Conservation (phyloP, 2,797 vertebrate species). For the Sphenopsis melanotis region DNA sequence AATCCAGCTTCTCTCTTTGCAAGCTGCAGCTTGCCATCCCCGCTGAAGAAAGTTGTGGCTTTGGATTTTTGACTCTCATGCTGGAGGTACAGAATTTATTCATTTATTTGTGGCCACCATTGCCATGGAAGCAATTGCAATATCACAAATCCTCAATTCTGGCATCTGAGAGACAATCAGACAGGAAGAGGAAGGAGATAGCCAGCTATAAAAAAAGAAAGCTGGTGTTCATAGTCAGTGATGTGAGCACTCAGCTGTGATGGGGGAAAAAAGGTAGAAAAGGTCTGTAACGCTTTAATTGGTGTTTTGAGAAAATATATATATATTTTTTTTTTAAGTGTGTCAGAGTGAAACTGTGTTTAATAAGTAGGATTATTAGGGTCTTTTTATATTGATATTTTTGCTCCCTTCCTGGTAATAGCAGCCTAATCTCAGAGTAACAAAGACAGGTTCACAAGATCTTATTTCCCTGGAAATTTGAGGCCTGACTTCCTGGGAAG, state of each 20-base stretch:
- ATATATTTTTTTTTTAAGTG: neutral
- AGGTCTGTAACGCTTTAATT: neutral
- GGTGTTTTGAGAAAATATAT: conserved; percentile 1
- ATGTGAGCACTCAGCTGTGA: neutral
- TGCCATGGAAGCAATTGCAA: neutral
- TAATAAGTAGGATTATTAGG: neutral
- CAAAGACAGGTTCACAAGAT: neutral
- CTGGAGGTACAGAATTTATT: neutral
- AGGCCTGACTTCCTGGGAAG: neutral
- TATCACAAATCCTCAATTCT: neutral
- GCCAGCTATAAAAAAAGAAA: neutral
- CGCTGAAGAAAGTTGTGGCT: rapidly evolving
- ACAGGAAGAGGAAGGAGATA: neutral
- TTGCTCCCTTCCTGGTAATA: neutral
- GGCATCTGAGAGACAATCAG: neutral
- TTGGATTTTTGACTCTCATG: neutral
- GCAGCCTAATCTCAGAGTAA: neutral
- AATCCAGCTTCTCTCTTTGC: neutral
- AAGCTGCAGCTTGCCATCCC: neutral
- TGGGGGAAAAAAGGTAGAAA: neutral
- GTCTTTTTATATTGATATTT: neutral
- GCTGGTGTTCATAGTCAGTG: neutral
- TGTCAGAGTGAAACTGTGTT: neutral
- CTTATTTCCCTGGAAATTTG: neutral
- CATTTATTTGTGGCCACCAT: neutral